Evolutionary conservation across 92 coral and sea anemone species (phyloP), one percentile per base, ranked within the genome.

Genomic region (Parazoanthus atlanticus): DNA sequence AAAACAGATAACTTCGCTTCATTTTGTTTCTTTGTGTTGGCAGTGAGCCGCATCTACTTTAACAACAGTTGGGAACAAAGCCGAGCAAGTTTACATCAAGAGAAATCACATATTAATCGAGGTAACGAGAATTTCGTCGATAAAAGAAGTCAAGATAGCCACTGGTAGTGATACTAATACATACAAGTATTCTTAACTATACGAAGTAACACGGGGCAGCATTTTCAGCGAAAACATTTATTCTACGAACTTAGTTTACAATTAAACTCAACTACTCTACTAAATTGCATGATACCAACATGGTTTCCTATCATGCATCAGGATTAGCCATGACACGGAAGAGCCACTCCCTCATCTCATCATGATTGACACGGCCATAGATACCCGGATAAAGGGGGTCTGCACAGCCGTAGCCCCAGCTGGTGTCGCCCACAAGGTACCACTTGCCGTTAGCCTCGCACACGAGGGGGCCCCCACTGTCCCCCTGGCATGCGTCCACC

Each of bases 341-440:
- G 23, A 96, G 76, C 99, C 99, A 96, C 32, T 92, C 91, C 72
- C 88, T 92, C 30, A 95, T 92, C 25, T 47, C 82, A 0, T 13
- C 38, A 78, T 78, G 73, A 28, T 81, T 81, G 61, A 96, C 94
- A 69, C 92, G 90, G n/a, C 89, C 96, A 67, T 96, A 96, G 43
- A 96, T 82, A 26, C 99, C 99, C 75, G 91, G 89, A 86, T 88
- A 93, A 34, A 78, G 74, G 61, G 99, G 98, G 40, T 72, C 75
- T 6, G 96, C 96, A 66, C 99, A 96, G 85, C 95, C 88, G 65
- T 92, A 86, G 7, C 98, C 99, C 99, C 99, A 96, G 91, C 95
- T 96, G 25, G 99, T 96, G 8, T 91, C 93, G 4, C 99, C 99
- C 19, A 92, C 92, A 19, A 96, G 90, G 85, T 93, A 92, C 98